Base-by-base conservation (phyloP, 1,140 invertebrate genomes). In the Drosophila nikananu region DNA sequence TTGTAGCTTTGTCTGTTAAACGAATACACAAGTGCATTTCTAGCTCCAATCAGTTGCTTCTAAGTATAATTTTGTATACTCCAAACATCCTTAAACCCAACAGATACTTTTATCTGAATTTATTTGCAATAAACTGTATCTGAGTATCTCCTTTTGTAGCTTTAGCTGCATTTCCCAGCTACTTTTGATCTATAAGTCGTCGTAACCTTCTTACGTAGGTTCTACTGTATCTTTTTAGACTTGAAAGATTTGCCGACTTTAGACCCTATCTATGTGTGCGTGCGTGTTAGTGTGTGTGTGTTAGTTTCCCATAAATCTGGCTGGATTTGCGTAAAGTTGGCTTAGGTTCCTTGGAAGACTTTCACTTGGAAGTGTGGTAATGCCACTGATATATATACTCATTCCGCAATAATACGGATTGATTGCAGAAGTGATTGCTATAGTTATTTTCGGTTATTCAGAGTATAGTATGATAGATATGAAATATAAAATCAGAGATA, bases 311-410 rank as follows among this genome's bases (percentile, higher is more conserved):
- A 64, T 63, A 67, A 48, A 66, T 63, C 64, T 63, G n/a, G 13
- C 57, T 44, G 57, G 63, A 65, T 65, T 65, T 65, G 62, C 62
- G 39, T 59, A 64, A 61, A 65, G 37, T 61, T 65, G 55, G 19
- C 37, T 23, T 23, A 35, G 63, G 58, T 59, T 67, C 64, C 59
- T 66, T 66, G 59, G 30, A 13, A 13, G 41, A 46, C 64, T 68
- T 68, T 68, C 62, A 49, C 46, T 42, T 41, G 60, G 15, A 17
- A 32, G 27, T 37, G 42, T 37, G 25, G 10, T 4, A 39, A 30
- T 39, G 12, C 27, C 19, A 17, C 12, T 25, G 63, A 32, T 60
- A 32, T 35, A 41, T 27, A 55, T 37, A 32, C 13, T 6, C 15
- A 1, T 13, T 57, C 27, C 27, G 10, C 13, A 63, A 21, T n/a